Base-by-base conservation (phyloP, 2,113 vertebrate genomes). In the Carassius carassius region DNA sequence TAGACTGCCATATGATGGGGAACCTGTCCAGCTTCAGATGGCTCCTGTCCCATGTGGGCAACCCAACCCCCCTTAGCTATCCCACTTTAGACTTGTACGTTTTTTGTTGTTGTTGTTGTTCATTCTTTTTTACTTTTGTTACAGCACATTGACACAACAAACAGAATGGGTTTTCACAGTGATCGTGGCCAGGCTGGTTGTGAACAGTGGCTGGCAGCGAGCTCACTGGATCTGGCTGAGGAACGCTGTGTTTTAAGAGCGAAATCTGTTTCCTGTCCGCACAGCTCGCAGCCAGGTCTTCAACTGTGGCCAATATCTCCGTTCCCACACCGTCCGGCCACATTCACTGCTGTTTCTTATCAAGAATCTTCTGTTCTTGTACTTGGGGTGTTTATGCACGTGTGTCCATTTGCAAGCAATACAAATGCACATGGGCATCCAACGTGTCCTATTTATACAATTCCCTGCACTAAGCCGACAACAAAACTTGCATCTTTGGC, bases 181-280 rank as follows among this genome's bases (percentile, higher is more conserved):
- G 86, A 77, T 37, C 70, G 86, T 78, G 86, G 85, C 86, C 86
- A 81, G 85, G 77, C 87, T 89, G 88, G 86, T 88, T 87, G 89
- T 78, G 88, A 83, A 69, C 77, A 75, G 82, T 62, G 23, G 78
- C 88, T 90, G 88, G 88, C 90, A 89, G 77, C 1, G 3, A 72
- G 70, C 87, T 78, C 79, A 94, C 94, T 94, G 93, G 94, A 94
- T 90, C 94, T 94, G 93, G 94, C 94, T 94, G 93, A 80, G 94
- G 91, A 94, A 95, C 94, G 91, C 92, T 94, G 93, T 96, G 94
- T 95, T 95, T 96, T 95, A 95, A 95, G 94, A 95, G 93, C 92
- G 92, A 96, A 95, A 95, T 95, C 95, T 94, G 95, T 94, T 94
- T 95, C 94, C 93, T 95, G 95, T 95, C 96, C 95, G 94, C 10